Percentiles rank a stretch among this genome's conserved stretches.
Evolutionary conservation across 1,140 invertebrate genomes (phyloP).

Genomic region (Drosophila pseudoananassae): DNA sequence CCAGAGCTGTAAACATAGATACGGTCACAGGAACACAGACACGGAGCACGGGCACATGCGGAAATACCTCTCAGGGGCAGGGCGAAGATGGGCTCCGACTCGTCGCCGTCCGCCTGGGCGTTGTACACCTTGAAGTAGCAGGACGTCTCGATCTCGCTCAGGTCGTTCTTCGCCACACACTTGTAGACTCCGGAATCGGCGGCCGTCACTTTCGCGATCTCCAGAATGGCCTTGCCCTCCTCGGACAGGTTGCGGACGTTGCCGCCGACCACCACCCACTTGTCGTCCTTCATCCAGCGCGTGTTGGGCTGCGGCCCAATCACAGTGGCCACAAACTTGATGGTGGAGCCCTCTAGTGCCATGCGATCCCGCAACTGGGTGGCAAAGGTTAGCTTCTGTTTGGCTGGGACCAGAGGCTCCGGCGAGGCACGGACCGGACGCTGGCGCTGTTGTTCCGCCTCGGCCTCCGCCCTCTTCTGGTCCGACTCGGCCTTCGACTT

Average conservation of each 20-base stretch:
- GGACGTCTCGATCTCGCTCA: conserved; percentile 80
- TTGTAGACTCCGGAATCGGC: conserved; percentile 80
- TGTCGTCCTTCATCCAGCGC: conserved; percentile 93
- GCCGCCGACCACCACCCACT: conserved; percentile 75
- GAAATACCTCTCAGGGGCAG: conserved; percentile 81
- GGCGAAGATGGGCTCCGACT: conserved; percentile 82
- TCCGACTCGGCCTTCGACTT: conserved; percentile 77
- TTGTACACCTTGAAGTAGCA: conserved; percentile 83
- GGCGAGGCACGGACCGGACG: conserved; percentile 64
- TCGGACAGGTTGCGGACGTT: conserved; percentile 74
- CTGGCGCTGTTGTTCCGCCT: conserved; percentile 59
- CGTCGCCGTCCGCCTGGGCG: conserved; percentile 79
- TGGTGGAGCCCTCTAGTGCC: conserved; percentile 89
- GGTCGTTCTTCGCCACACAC: conserved; percentile 78
- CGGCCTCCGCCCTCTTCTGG: conserved; percentile 67
- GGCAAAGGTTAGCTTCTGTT: conserved; percentile 87
- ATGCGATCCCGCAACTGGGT: conserved; percentile 92
- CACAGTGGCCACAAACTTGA: conserved; percentile 93
- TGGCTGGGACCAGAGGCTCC: conserved; percentile 71
- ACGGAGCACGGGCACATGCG: background rate
- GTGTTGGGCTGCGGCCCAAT: conserved; percentile 91
- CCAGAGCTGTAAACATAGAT: conserved; percentile 30
- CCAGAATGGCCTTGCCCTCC: conserved; percentile 77
- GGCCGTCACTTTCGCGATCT: conserved; percentile 63
- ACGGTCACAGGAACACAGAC: conserved; percentile 13